Percentiles rank a stretch among this genome's conserved stretches.
Evolutionary conservation across 1,140 invertebrate genomes (phyloP).

Genomic region (Euwallacea fornicatus): DNA sequence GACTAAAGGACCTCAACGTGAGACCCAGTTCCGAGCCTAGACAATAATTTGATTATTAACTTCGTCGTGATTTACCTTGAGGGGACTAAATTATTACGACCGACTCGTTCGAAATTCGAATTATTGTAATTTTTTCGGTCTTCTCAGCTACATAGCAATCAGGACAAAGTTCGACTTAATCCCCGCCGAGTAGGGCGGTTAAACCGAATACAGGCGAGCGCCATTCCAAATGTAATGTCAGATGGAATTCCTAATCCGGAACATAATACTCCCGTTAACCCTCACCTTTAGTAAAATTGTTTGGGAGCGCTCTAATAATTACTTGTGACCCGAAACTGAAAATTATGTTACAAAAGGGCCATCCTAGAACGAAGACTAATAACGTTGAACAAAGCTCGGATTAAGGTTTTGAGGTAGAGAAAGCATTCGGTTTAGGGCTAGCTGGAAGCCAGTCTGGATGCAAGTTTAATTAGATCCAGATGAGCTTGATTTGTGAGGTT

Average conservation of each 20-base stretch:
- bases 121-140: no score
- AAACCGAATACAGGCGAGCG: no score
- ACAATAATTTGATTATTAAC: no score
- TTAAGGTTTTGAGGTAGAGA: not conserved
- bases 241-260: slow-evolving; percentile 14
- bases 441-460: not conserved
- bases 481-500: not conserved
- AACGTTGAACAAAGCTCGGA: slow-evolving; percentile 8
- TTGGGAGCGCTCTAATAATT: slow-evolving; percentile 10
- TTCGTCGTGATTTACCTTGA: no score
- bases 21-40: no score
- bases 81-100: no score
- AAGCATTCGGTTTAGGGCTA: not conserved
- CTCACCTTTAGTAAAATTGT: slow-evolving; percentile 16
- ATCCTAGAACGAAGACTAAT: slow-evolving; percentile 10
- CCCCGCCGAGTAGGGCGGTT: no score
- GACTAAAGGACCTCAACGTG: no score
- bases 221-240: not conserved
- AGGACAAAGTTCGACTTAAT: no score
- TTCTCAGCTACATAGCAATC: no score
- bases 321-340: slow-evolving; percentile 16
- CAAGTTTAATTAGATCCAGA: not conserved
- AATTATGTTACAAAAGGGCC: slow-evolving; percentile 9
- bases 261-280: slow-evolving; percentile 2
- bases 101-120: no score